Evolutionary conservation across 2,113 vertebrate genomes (phyloP).

Genomic region (Pterocles orientalis): DNA sequence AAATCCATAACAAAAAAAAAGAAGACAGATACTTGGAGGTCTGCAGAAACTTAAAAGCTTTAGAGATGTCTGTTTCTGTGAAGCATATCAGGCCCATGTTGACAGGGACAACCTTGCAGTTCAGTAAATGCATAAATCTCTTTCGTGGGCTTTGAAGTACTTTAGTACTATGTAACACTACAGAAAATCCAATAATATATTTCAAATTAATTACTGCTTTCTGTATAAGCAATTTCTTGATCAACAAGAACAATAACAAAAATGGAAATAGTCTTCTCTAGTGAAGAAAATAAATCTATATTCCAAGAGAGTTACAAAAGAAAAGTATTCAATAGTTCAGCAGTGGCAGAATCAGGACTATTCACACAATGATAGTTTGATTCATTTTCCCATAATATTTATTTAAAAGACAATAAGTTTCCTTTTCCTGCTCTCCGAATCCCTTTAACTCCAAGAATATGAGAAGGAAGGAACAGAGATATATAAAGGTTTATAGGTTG

Average conservation of each 20-base stretch:
- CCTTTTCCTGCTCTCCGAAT: neutral
- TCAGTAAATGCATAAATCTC: neutral
- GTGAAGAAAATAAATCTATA: neutral
- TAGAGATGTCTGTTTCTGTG: neutral
- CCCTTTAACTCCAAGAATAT: constrained; percentile 28
- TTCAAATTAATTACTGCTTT: neutral
- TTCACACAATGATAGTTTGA: neutral
- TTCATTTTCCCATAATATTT: neutral
- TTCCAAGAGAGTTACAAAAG: neutral
- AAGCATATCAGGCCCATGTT: neutral
- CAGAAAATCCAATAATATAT: neutral
- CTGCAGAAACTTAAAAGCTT: neutral
- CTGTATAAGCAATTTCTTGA: neutral
- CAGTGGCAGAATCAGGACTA: neutral
- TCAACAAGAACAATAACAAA: neutral
- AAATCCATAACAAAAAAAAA: neutral
- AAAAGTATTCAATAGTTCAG: neutral
- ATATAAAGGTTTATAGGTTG: neutral
- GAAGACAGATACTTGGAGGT: neutral
- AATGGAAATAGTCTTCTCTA: neutral
- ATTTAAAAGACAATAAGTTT: neutral
- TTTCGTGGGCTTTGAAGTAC: neutral
- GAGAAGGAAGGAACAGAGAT: neutral
- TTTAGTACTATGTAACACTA: neutral
- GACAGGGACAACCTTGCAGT: neutral